These are phyloP conservation scores for Phocoena phocoena DNA, from an alignment of 2,113 vertebrate species.

Conservation along the genomic window DNA sequence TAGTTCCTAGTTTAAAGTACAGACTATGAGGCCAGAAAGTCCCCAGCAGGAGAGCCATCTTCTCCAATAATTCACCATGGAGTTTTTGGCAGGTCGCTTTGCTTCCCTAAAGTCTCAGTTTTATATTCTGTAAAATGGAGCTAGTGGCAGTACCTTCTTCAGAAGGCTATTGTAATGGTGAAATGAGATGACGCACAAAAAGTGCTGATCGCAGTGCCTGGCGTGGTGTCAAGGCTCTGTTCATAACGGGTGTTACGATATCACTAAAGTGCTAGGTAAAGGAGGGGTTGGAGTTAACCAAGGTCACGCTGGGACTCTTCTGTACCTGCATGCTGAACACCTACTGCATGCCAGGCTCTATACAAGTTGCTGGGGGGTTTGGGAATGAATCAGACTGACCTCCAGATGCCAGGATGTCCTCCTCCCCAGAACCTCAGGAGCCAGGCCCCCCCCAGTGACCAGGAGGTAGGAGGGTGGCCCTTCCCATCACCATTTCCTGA, in stretches of 20 bases:
- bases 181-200: neutral
- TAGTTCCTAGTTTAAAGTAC: neutral
- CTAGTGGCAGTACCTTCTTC: neutral
- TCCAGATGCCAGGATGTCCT: neutral
- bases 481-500: neutral
- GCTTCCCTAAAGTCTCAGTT: neutral
- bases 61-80: neutral
- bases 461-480: neutral
- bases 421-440: neutral
- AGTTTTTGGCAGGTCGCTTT: neutral
- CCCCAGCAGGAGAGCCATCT: neutral
- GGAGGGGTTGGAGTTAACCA: neutral
- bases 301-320: neutral
- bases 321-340: neutral
- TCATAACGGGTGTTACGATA: neutral
- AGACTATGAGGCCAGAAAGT: neutral
- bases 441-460: neutral
- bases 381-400: neutral
- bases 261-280: neutral
- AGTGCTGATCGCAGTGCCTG: neutral
- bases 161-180: neutral
- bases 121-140: conserved; percentile 36
- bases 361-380: neutral
- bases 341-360: neutral
- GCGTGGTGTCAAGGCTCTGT: neutral